phyloP scores from a whole-genome alignment of 2,797 vertebrate genomes.

The Malacoctenus gilli region DNA sequence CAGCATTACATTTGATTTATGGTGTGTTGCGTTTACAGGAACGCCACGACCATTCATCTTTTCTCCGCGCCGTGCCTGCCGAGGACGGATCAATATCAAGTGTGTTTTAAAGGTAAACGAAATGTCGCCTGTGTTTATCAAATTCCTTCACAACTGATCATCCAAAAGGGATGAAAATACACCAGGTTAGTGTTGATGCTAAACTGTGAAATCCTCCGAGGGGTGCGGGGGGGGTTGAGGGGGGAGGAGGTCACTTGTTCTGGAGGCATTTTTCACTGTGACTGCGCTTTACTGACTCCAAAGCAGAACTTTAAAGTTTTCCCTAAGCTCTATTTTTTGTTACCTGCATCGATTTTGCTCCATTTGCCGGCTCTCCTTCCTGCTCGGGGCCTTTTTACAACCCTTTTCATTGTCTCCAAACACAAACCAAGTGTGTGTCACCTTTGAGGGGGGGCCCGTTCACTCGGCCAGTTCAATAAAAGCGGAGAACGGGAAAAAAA shows the following conservation, averaged over 20 bases:
- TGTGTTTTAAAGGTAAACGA: constrained; percentile 14
- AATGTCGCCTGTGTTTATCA: constrained; percentile 25
- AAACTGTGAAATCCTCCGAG: too few relatives aligned
- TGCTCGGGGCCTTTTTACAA: constrained; percentile 25
- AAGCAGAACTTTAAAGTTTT: background rate
- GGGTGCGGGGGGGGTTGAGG: too few relatives aligned
- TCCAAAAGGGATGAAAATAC: too few relatives aligned
- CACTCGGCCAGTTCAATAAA: constrained; percentile 16
- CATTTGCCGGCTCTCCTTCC: constrained; percentile 21
- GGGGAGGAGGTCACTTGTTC: too few relatives aligned
- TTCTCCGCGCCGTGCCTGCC: constrained; percentile 13
- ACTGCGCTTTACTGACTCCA: too few relatives aligned
- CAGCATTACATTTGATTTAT: constrained; percentile 45
- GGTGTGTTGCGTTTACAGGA: constrained; percentile 17
- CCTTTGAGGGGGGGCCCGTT: constrained; percentile 34
- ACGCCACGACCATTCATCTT: constrained; percentile 22
- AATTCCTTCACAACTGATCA: too few relatives aligned
- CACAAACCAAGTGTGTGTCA: constrained; percentile 13
- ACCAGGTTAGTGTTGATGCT: too few relatives aligned
- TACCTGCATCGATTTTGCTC: constrained; percentile 30
- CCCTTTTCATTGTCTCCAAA: constrained; percentile 28
- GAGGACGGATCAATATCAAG: constrained; percentile 40
- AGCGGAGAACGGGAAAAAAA: constrained; percentile 9
- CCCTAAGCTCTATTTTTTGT: constrained; percentile 11
- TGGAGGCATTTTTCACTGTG: too few relatives aligned